Evolutionary conservation across 2,113 vertebrate genomes (phyloP).

Genomic region (Acrocephalus arundinaceus): DNA sequence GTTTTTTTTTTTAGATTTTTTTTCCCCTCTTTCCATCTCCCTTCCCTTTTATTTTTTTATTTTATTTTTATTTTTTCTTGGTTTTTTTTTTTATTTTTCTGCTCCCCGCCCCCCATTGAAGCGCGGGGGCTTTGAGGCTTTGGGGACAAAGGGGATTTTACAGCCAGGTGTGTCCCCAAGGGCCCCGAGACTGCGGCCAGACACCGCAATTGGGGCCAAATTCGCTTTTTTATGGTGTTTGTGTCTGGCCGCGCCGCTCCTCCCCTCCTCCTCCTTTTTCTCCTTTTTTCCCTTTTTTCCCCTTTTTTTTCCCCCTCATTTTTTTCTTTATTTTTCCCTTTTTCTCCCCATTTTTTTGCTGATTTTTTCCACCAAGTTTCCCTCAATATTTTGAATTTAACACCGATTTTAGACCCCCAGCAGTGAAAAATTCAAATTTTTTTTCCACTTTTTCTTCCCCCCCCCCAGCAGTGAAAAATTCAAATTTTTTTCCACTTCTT

Average conservation of each 20-base stretch:
- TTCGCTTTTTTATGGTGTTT: slow-evolving; percentile 28
- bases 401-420: accelerated
- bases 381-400: background rate
- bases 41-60: too few species aligned
- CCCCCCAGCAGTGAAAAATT: too few species aligned
- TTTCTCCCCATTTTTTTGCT: background rate
- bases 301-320: too few species aligned
- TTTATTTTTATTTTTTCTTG: too few species aligned
- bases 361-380: too few species aligned
- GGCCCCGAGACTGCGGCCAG: slow-evolving; percentile 3
- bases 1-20: too few species aligned
- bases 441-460: too few species aligned
- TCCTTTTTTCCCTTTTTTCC: too few species aligned
- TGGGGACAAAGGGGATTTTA: background rate
- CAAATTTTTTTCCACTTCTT: too few species aligned
- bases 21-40: too few species aligned
- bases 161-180: background rate
- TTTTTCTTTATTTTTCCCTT: background rate
- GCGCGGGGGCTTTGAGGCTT: background rate
- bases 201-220: slow-evolving; percentile 15
- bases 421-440: background rate
- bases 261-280: background rate
- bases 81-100: background rate
- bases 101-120: background rate
- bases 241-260: slow-evolving; percentile 6